Conservation (phyloP, 2,113 vertebrate genomes). For the Phaethon lepturus region DNA sequence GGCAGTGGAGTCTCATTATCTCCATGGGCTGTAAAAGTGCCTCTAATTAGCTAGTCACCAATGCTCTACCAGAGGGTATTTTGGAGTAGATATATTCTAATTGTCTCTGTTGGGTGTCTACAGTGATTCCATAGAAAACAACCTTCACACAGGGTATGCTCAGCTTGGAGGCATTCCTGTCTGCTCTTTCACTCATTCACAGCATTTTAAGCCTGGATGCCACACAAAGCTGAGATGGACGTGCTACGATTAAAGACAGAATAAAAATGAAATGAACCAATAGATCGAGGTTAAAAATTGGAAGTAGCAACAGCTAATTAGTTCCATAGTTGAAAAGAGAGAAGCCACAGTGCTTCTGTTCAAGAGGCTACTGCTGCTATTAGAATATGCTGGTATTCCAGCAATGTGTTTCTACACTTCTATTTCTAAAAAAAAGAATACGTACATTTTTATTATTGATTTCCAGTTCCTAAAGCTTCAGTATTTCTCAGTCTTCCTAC, state of each 20-base stretch:
- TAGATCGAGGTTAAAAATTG: slow-evolving; percentile 57
- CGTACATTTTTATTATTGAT: not conserved
- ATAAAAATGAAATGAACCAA: slow-evolving; percentile 68
- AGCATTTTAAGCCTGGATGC: slow-evolving; percentile 52
- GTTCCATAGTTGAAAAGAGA: slow-evolving; percentile 33
- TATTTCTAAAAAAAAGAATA: not conserved
- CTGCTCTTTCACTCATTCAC: slow-evolving; percentile 51
- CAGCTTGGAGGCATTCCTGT: slow-evolving; percentile 63
- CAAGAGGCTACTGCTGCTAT: slow-evolving; percentile 3
- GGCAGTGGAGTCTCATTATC: slow-evolving; percentile 62
- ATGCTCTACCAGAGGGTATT: slow-evolving; percentile 67
- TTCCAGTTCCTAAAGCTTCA: not conserved
- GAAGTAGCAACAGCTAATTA: slow-evolving; percentile 65
- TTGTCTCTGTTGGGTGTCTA: slow-evolving; percentile 70
- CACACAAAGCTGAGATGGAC: slow-evolving; percentile 49
- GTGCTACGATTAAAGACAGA: slow-evolving; percentile 65
- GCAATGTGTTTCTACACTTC: not conserved
- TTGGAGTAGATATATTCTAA: slow-evolving; percentile 71
- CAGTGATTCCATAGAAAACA: slow-evolving; percentile 70
- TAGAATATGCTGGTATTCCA: not conserved
- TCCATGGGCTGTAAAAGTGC: slow-evolving; percentile 59
- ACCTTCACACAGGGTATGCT: slow-evolving; percentile 51
- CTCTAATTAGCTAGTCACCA: slow-evolving; percentile 73
- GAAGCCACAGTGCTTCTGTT: slow-evolving; percentile 17
- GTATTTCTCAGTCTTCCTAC: not conserved